Evolutionary conservation across 1,140 invertebrate genomes (phyloP).

Genomic region (Brachionus plicatilis): DNA sequence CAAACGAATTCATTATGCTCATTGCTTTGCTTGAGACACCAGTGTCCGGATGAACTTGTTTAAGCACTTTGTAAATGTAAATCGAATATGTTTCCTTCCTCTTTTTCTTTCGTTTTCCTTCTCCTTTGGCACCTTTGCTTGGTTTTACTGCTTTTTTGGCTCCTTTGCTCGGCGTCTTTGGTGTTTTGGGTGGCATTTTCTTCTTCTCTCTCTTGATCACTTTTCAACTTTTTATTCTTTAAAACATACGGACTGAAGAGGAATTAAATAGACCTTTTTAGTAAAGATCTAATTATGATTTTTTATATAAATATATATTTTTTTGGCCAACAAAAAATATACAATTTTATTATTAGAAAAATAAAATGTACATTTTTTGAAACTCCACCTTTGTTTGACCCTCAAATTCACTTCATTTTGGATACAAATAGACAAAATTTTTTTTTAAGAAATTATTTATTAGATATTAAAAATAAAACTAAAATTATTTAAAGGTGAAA

Average conservation of each 20-base stretch:
- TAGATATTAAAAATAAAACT: no score
- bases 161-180: slow-evolving; percentile 8
- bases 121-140: slow-evolving; percentile 12
- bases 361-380: no score
- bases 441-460: no score
- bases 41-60: slow-evolving; percentile 58
- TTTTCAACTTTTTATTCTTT: not conserved
- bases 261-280: slow-evolving; percentile 45
- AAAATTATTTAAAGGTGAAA: no score
- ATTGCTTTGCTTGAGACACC: slow-evolving; percentile 61
- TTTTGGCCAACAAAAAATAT: no score
- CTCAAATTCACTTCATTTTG: no score
- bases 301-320: no score
- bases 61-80: slow-evolving; percentile 51
- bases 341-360: no score
- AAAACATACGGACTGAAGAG: no score
- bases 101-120: not conserved
- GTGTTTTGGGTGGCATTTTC: slow-evolving; percentile 20
- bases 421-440: no score
- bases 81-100: slow-evolving; percentile 40
- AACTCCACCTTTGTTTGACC: no score
- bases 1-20: slow-evolving; percentile 66
- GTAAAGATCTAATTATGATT: slow-evolving; percentile 58
- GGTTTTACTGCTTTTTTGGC: slow-evolving; percentile 38
- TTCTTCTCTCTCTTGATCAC: not conserved